These are phyloP conservation scores for Rhyzopertha dominica DNA, from an alignment of 1,140 invertebrate genomes.

Conservation along the genomic window DNA sequence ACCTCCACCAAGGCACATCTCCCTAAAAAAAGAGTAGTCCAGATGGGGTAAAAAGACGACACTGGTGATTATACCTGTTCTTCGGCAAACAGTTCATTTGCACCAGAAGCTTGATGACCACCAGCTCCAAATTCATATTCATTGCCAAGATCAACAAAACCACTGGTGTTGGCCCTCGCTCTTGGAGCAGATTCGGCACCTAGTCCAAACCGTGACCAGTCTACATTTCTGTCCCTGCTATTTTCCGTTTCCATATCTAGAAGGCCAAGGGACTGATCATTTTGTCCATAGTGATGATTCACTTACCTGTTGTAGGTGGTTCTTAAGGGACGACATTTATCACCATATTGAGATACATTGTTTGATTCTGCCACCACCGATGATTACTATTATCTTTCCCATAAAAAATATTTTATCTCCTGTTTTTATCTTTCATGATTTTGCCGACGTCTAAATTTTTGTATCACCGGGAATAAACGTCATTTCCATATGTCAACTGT, in stretches of 20 bases:
- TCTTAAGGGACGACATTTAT: no score
- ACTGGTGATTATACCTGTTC: conserved; percentile 57
- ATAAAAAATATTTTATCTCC: no score
- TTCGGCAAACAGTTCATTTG: conserved; percentile 83
- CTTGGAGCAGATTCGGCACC: conserved; percentile 46
- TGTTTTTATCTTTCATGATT: no score
- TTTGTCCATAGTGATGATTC: no score
- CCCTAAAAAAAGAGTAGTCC: conserved; percentile 52
- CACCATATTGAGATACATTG: no score
- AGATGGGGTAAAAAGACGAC: not conserved
- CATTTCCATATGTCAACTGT: no score
- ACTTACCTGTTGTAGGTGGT: no score
- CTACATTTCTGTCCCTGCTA: conserved; percentile 41
- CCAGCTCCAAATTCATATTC: conserved; percentile 68
- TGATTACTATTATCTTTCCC: no score
- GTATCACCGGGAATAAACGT: no score
- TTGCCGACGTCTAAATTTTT: no score
- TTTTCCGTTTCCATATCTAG: conserved; percentile 26
- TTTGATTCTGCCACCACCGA: no score
- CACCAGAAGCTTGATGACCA: conserved; percentile 75
- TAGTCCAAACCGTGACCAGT: conserved; percentile 55
- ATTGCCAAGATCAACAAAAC: conserved; percentile 66
- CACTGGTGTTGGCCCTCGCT: conserved; percentile 53
- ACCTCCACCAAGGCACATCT: conserved; percentile 84
- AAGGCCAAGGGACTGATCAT: no score